phyloP scores from a whole-genome alignment of 2,113 vertebrate species.

The Psettodes erumei region DNA sequence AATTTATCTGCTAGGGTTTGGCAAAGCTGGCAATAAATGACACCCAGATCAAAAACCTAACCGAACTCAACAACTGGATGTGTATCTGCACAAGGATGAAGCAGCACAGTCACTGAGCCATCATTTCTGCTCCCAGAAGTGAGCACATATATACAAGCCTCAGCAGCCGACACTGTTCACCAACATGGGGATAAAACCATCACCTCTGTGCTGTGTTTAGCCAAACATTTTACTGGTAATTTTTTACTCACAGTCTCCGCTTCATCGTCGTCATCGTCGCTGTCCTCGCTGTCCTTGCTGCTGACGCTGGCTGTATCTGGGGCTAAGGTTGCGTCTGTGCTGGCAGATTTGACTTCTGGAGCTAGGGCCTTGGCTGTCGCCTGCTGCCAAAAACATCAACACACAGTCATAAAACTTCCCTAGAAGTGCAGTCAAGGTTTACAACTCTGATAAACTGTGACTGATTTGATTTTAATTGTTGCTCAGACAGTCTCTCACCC shows the following conservation, averaged over 20 bases:
- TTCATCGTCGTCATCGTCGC: constrained; percentile 62
- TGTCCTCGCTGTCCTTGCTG: constrained; percentile 56
- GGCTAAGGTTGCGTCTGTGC: constrained; percentile 29
- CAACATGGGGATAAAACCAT: too few relatives aligned
- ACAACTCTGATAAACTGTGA: background rate
- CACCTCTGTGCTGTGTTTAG: background rate
- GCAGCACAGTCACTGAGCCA: too few relatives aligned
- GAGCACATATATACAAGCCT: too few relatives aligned
- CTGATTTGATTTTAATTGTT: background rate
- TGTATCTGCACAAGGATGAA: too few relatives aligned
- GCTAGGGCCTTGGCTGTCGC: background rate
- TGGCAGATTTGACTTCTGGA: constrained; percentile 25
- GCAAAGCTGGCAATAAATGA: too few relatives aligned
- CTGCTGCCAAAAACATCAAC: constrained; percentile 18
- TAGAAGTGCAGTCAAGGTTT: too few relatives aligned
- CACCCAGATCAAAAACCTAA: too few relatives aligned
- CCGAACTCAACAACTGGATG: too few relatives aligned
- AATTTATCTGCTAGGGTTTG: background rate
- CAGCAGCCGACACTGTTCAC: too few relatives aligned
- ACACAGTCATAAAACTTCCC: background rate
- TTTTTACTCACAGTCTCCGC: constrained; percentile 73
- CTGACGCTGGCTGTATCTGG: constrained; percentile 55
- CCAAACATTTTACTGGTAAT: background rate
- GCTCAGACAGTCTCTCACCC: constrained; percentile 61
- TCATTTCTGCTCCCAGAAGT: too few relatives aligned